Evolutionary conservation across 1,140 invertebrate genomes (phyloP), one percentile per base, ranked within the genome.

Genomic region (Zophobas atratus): DNA sequence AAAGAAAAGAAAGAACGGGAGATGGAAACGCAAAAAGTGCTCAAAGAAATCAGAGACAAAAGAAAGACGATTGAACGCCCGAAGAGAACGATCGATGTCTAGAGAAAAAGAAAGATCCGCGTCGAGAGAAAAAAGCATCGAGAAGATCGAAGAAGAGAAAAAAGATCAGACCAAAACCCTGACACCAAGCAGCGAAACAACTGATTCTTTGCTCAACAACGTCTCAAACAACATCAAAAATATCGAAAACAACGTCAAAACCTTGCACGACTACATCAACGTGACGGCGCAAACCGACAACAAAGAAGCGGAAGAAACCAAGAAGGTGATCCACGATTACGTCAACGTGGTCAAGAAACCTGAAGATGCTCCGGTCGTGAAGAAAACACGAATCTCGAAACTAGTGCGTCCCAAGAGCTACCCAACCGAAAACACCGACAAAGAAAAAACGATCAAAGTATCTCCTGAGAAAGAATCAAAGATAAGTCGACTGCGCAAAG

Each of bases 1-100:
- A 92, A 92, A 75, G 92, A 94, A 72, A 93, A 92, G 77, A 92
- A 92, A 79, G 91, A 90, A 79, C 88, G 90, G 46, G 91, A 92
- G 82, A 82, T 90, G 39, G 91, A 91, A 82, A 91, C 91, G 0
- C 91, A 92, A 84, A 91, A 89, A 84, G 89, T 91, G 43, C 81
- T 92, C 0, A 89, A 89, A 75, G 91, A 92, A 84, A 92, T 92
- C 75, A 84, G 91, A 5, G 90, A 92, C 82, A 92, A 91, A 81
- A 88, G 87, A 76, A 89, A 87, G 82, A 82, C 85, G 51, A 86
- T 53, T 86, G 80, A 76, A 77, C 79, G 60, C 78, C 4, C 32
- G 77, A 78, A 49, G 80, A 49, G 82, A 83, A 56, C 51, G 81
- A 76, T 83, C 82, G 4, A 48, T 38, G 39, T 81, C 81, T 5